Base-by-base conservation (phyloP, 2,888 invertebrate genomes). In the Dyspetes luteomarginatus region DNA sequence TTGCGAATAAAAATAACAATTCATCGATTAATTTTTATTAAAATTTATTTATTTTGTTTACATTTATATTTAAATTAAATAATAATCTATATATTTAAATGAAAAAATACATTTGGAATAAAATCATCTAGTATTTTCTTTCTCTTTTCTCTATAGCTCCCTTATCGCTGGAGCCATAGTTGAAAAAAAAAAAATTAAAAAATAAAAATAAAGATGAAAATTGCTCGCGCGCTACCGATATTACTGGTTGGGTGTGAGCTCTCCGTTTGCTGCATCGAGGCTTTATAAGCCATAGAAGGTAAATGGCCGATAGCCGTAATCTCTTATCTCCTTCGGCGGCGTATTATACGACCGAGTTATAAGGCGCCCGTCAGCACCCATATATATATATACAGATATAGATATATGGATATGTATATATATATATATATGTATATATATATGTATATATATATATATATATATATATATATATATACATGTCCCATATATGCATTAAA, bases 291-390 rank as follows among this genome's bases (percentile, higher is more conserved):
- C 85, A 52, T 81, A 82, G 76, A 86, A 87, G 88, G 89, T 86
- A 85, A 85, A 86, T 81, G 88, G 71, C 83, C 88, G 89, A 89
- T 89, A 89, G 86, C 84, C 82, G 71, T 77, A 78, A 73, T 84
- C 82, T 82, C 79, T 86, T 88, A 88, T 88, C 88, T 86, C 52
- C 45, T 85, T 85, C 69, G 48, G 77, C 62, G 79, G 45, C 75
- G 76, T 56, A 76, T 68, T 64, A 73, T 60, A 73, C 69, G 68
- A 71, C 74, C 69, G 65, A 62, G 60, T 56, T 75, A n/a, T n/a
- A 69, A 67, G 73, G 64, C 73, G 56, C 52, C 67, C 28, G 67
- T 50, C 50, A 36, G 43, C 43, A 52, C n/a, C n/a, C n/a, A n/a
- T n/a, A n/a, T 30, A 56, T 69, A 74, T 64, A 43, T 62, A 74